Evolutionary conservation across 2,888 invertebrate species (phyloP).

Genomic region (Gari tellinella): DNA sequence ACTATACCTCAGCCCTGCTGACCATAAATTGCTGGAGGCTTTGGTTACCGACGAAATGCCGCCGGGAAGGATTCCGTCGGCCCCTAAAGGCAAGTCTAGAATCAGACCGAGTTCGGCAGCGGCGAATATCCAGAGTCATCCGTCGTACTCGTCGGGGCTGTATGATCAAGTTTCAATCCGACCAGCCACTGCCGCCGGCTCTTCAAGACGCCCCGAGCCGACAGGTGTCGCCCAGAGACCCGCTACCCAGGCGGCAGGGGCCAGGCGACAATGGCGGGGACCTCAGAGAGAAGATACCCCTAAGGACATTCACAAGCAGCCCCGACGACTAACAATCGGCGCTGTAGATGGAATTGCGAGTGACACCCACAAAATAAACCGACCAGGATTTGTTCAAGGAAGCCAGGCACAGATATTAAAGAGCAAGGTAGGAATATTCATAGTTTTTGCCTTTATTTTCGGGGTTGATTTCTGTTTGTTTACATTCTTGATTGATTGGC

Average conservation of each 20-base stretch:
- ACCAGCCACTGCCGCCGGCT: conserved; percentile 73
- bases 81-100: conserved; percentile 63
- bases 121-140: conserved; percentile 81
- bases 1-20: conserved; percentile 41
- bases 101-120: conserved; percentile 82
- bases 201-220: conserved; percentile 55
- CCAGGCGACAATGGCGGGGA: conserved; percentile 63
- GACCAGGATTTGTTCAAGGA: conserved; percentile 66
- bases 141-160: conserved; percentile 76
- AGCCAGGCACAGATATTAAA: conserved; percentile 68
- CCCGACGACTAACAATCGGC: conserved; percentile 76
- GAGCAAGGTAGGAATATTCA: conserved; percentile 69
- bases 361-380: conserved; percentile 53
- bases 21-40: conserved; percentile 38
- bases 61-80: conserved; percentile 52
- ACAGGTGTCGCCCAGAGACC: conserved; percentile 64
- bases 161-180: conserved; percentile 73
- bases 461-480: conserved; percentile 25
- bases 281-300: conserved; percentile 59
- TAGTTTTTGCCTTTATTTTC: neutral
- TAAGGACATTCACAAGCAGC: conserved; percentile 67
- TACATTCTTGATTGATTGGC: conserved; percentile 52
- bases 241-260: conserved; percentile 77
- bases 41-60: conserved; percentile 44
- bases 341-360: conserved; percentile 78